Conservation (phyloP, 2,888 invertebrate genomes). For the Pterostichus niger region DNA sequence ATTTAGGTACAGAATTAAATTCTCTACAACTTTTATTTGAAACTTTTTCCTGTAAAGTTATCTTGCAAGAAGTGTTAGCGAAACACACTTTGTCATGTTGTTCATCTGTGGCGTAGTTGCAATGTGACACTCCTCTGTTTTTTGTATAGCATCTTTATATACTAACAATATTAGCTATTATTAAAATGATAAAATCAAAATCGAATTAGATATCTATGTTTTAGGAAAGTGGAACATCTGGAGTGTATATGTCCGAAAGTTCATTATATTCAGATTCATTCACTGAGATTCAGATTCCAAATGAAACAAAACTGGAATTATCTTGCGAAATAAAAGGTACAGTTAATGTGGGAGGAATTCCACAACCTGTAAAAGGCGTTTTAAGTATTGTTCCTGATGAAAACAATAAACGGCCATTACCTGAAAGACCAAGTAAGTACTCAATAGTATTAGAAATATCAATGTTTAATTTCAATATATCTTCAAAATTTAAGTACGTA, state of each 20-base stretch:
- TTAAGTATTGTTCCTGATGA: conserved; percentile 7
- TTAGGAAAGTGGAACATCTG: conserved; percentile 24
- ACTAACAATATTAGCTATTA: neutral
- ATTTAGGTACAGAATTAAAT: too few species aligned
- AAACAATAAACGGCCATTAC: neutral
- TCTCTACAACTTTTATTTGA: too few species aligned
- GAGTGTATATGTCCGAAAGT: conserved; percentile 23
- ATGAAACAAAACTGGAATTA: conserved; percentile 9
- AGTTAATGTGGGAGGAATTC: conserved; percentile 15
- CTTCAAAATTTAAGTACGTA: too few species aligned
- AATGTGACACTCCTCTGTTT: too few species aligned
- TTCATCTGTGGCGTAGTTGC: too few species aligned
- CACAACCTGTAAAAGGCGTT: conserved; percentile 15
- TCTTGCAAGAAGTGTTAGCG: too few species aligned
- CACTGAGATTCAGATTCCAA: neutral
- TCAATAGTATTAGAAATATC: neutral
- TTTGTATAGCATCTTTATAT: too few species aligned
- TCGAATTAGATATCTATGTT: neutral
- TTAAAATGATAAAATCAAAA: neutral
- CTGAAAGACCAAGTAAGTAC: conserved; percentile 10
- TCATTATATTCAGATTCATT: conserved; percentile 26
- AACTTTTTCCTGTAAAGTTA: too few species aligned
- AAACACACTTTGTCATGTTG: too few species aligned
- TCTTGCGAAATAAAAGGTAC: conserved; percentile 23
- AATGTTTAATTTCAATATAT: too few species aligned